Evolutionary conservation across 2,797 vertebrate genomes (phyloP), one percentile per base, ranked within the genome.

Genomic region (Malurus leucopterus): DNA sequence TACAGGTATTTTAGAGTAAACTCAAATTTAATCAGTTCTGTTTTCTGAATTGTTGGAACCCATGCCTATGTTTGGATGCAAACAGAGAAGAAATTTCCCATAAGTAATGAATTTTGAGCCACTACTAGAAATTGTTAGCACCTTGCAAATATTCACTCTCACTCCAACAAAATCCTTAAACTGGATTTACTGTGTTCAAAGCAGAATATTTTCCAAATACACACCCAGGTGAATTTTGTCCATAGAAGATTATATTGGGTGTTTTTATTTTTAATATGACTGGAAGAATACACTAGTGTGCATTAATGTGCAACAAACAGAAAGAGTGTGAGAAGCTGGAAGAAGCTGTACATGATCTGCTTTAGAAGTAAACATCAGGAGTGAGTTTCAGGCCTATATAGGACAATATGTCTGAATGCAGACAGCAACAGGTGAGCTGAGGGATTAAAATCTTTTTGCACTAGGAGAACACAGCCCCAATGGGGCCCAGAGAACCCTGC

Each of bases 401-500:
- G 70, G 30, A 30, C 15, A 40, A 43, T 8, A 21, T 20, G 12
- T 23, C 27, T 70, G 5, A 0, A 0, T 6, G 70, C 14, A 47
- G 18, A 55, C 17, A 59, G 29, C 6, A 5, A 9, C 4, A 7
- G 1, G 5, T 26, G 34, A 85, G 11, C 27, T 46, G 19, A 58
- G 19, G 11, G 15, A 26, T 22, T 72, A 63, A 50, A 58, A 62
- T 30, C 44, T 65, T 30, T 12, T 20, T 54, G 40, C 5, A 8
- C 32, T 62, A 15, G 26, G 18, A 61, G 64, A 12, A 26, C 10
- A 15, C 29, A 47, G 73, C 9, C 32, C 13, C 26, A 27, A 29
- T 22, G 43, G 15, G 13, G 16, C 21, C 43, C 57, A 69, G 62
- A 59, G 55, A 3, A 84, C 38, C 12, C 17, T 20, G 24, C 34